These are phyloP conservation scores for Metopolophium dirhodum DNA, from an alignment of 1,140 invertebrate species.

Conservation along the genomic window DNA sequence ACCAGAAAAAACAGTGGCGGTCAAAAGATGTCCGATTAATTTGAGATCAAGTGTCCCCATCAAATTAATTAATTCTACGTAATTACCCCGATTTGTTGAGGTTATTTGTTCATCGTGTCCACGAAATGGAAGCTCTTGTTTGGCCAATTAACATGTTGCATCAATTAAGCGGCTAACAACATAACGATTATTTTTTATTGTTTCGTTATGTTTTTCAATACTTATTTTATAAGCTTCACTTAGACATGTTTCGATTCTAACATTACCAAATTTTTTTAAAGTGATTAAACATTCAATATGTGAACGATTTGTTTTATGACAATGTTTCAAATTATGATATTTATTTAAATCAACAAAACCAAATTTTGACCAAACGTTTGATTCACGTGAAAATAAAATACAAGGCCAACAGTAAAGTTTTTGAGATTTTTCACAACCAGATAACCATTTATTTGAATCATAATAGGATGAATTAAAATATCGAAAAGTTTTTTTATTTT, in stretches of 20 bases:
- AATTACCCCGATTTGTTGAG: neutral
- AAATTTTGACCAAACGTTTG: no score
- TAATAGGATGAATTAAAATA: no score
- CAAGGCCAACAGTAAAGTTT: no score
- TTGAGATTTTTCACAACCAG: no score
- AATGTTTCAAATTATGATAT: no score
- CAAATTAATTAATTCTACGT: neutral
- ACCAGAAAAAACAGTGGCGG: neutral
- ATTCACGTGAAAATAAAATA: no score
- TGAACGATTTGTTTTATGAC: no score
- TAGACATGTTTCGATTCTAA: slow-evolving; percentile 12
- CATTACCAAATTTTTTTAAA: no score
- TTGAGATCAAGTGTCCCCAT: neutral
- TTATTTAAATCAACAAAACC: no score
- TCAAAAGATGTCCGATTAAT: neutral
- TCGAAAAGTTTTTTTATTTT: no score
- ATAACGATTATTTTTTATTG: neutral
- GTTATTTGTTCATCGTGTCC: neutral
- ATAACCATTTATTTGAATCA: no score
- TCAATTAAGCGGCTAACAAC: neutral
- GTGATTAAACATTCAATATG: no score
- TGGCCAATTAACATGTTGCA: slow-evolving; percentile 7
- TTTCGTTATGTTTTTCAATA: slow-evolving; percentile 1
- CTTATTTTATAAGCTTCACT: slow-evolving; percentile 15
- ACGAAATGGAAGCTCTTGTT: neutral